Evolutionary conservation across 2,113 vertebrate genomes (phyloP), one percentile per base, ranked within the genome.

Genomic region (Spheniscus mendiculus): DNA sequence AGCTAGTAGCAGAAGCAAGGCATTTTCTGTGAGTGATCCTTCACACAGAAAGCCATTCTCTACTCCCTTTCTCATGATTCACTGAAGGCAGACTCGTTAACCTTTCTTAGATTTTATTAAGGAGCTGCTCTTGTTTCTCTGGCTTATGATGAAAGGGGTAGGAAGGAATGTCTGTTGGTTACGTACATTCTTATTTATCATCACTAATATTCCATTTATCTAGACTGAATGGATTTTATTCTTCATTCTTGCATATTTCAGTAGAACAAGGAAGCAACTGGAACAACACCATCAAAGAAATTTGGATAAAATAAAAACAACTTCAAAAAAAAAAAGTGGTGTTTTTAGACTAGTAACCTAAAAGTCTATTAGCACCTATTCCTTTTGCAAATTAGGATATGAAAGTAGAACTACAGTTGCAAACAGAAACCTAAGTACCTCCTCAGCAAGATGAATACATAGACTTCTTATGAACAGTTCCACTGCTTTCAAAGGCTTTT

Each of bases 61-160:
- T 79, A 11, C 86, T 97, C 90, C 56, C 52, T 87, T 16, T 66
- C 69, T 84, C 78, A 76, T 83, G 81, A 94, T 93, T 83, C 87
- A 94, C 58, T 45, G 61, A 61, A 94, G 69, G 72, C 80, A 94
- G 52, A 65, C 81, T 92, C 4, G 0, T 95, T 97, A 97, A 95
- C 90, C 77, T 95, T 90, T 92, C 34, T 72, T 36, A n/a, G 72
- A 84, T 73, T 89, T 91, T 92, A 72, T 91, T 97, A 79, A 62
- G 69, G 81, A 89, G 52, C 19, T 94, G 47, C 52, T 91, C 66
- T 80, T 97, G 76, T 72, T 96, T 87, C 61, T 77, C 90, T 96
- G 95, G 72, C 65, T 87, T 87, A 29, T 16, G 93, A 94, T 89
- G 70, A 96, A 97, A 93, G 52, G 11, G 13, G 7, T 87, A 69